These are phyloP conservation scores for Charanyca ferruginea DNA, from an alignment of 2,888 invertebrate species.

Conservation along the genomic window DNA sequence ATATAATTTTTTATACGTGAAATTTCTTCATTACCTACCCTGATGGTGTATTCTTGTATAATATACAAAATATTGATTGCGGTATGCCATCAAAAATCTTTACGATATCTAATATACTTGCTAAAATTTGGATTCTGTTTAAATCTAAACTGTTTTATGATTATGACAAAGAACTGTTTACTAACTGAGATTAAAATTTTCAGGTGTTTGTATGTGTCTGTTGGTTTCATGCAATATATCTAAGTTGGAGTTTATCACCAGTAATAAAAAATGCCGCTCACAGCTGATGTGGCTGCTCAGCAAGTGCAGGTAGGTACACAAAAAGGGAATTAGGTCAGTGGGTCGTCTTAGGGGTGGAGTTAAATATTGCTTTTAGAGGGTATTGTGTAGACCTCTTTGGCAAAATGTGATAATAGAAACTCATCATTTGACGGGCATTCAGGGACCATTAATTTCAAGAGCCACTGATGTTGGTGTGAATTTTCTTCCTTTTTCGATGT, in stretches of 20 bases:
- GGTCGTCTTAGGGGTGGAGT: no score
- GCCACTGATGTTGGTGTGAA: no score
- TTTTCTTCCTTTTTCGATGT: no score
- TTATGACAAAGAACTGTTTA: no score
- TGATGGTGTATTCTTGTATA: conserved; percentile 57
- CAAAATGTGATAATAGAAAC: no score
- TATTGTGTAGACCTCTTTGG: no score
- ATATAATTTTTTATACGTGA: background rate
- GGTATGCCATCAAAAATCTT: conserved; percentile 54
- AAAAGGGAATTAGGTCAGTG: no score
- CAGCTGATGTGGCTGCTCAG: conserved; percentile 94
- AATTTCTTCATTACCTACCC: background rate
- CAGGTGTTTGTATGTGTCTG: conserved; percentile 84
- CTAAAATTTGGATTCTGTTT: no score
- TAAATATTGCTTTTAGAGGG: no score
- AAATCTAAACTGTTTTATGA: no score
- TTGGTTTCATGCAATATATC: conserved; percentile 89
- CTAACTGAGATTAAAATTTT: conserved; percentile 37
- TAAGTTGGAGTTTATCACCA: conserved; percentile 88
- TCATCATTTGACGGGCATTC: no score
- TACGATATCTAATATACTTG: background rate
- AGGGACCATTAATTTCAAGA: no score
- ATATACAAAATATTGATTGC: conserved; percentile 58
- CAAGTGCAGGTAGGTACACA: conserved; percentile 92
- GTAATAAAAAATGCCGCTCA: conserved; percentile 93